These are phyloP conservation scores for Drosophila ironensis DNA, from an alignment of 1,140 invertebrate species.

Conservation along the genomic window DNA sequence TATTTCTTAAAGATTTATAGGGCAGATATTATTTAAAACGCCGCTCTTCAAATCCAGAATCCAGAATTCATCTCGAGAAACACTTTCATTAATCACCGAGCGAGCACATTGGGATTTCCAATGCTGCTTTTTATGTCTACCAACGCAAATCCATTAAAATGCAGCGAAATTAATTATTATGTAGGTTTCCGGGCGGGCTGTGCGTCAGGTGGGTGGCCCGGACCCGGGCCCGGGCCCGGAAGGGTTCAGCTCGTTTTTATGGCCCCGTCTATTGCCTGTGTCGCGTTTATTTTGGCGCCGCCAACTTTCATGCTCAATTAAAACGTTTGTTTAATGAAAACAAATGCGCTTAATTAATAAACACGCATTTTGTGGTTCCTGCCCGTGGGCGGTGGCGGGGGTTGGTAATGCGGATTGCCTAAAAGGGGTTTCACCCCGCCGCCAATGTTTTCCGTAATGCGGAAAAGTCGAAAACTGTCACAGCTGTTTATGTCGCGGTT, in stretches of 20 bases:
- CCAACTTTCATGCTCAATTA: constrained; percentile 81
- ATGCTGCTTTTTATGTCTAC: constrained; percentile 51
- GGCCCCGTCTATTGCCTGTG: constrained; percentile 52
- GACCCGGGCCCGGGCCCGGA: constrained; percentile 31
- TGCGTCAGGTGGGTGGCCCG: constrained; percentile 11
- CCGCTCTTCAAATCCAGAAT: not conserved
- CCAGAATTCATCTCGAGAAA: not conserved
- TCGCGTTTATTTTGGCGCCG: constrained; percentile 57
- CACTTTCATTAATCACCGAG: constrained; percentile 52
- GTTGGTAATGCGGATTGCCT: constrained; percentile 17
- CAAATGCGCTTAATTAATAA: constrained; percentile 82
- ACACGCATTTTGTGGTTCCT: constrained; percentile 81
- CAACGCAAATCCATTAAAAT: constrained; percentile 71
- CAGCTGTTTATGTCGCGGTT: constrained; percentile 71
- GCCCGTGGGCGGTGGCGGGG: not conserved
- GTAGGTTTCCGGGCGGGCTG: constrained; percentile 23
- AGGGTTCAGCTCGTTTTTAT: constrained; percentile 32
- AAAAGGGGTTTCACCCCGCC: not conserved
- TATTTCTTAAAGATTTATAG: not conserved
- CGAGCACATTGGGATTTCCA: constrained; percentile 31
- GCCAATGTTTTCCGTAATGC: constrained; percentile 29
- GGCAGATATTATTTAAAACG: not conserved
- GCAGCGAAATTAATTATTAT: constrained; percentile 75
- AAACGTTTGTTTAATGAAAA: constrained; percentile 82
- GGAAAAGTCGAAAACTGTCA: constrained; percentile 59